Evolutionary conservation across 2,888 invertebrate genomes (phyloP).

Genomic region (Drosophila tripunctata): DNA sequence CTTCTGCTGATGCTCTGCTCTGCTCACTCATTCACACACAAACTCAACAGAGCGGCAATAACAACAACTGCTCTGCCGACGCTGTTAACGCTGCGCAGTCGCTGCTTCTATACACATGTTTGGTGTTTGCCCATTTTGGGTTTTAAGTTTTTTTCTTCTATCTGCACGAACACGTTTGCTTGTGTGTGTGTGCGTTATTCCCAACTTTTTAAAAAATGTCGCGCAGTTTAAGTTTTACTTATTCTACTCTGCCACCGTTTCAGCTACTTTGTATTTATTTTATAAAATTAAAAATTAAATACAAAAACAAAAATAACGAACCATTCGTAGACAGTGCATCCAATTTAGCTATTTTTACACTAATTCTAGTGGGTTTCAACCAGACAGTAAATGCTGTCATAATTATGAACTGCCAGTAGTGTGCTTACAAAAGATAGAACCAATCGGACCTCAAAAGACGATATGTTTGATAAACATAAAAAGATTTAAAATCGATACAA

Average conservation of each 20-base stretch:
- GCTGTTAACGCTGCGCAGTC: conserved; percentile 48
- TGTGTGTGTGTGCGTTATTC: conserved; percentile 17
- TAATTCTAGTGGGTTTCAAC: too few species aligned
- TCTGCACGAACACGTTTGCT: conserved; percentile 21
- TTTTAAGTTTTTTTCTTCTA: conserved; percentile 49
- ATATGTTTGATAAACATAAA: too few species aligned
- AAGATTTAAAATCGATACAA: too few species aligned
- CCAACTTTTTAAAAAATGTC: conserved; percentile 60
- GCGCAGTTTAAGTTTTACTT: conserved; percentile 57
- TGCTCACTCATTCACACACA: conserved; percentile 22
- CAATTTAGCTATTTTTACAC: too few species aligned
- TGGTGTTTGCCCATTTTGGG: conserved; percentile 69
- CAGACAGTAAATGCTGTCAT: too few species aligned
- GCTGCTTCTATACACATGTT: conserved; percentile 73
- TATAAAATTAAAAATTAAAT: conserved; percentile 9
- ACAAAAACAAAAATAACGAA: too few species aligned
- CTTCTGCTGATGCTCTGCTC: too few species aligned
- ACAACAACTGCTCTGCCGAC: conserved; percentile 50
- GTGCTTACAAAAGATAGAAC: too few species aligned
- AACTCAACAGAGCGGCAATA: conserved; percentile 52
- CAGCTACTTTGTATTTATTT: conserved; percentile 1
- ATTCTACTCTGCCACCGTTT: conserved; percentile 18
- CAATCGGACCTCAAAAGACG: too few species aligned
- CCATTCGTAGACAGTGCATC: too few species aligned
- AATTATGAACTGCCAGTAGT: too few species aligned